Conservation (phyloP, 1,140 invertebrate genomes). For the Drosophila pachea region DNA sequence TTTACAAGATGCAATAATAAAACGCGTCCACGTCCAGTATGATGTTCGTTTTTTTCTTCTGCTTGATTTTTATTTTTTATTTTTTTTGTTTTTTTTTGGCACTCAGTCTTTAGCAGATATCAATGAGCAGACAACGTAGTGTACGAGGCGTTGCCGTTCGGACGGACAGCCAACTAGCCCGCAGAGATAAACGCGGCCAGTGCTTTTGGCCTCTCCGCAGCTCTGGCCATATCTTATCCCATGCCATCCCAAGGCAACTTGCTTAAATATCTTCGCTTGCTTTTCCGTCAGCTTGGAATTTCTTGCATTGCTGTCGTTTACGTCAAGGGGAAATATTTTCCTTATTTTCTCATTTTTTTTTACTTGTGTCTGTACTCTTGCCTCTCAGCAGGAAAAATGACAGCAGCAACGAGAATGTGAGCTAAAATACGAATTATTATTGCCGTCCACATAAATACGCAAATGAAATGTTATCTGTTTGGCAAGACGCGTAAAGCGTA, state of each 20-base stretch:
- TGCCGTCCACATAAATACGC: conserved; percentile 56
- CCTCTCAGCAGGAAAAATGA: conserved; percentile 6
- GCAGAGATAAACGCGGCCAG: conserved; percentile 42
- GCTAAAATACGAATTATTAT: conserved; percentile 21
- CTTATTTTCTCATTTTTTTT: conserved; percentile 26
- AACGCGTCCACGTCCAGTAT: conserved; percentile 48
- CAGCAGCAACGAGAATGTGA: conserved; percentile 17
- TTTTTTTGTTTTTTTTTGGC: conserved; percentile 65
- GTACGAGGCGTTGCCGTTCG: not conserved
- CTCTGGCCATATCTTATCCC: not conserved
- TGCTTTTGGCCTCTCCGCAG: conserved; percentile 4
- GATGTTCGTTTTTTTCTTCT: not conserved
- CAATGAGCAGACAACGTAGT: conserved; percentile 61
- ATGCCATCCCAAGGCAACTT: conserved; percentile 31
- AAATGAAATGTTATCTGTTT: conserved; percentile 58
- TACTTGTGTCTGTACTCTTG: conserved; percentile 3
- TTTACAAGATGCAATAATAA: conserved; percentile 60
- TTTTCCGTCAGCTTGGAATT: conserved; percentile 76
- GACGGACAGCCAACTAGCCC: conserved; percentile 14
- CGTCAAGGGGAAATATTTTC: conserved; percentile 63
- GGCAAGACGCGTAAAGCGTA: conserved; percentile 25
- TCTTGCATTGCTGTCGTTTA: conserved; percentile 60
- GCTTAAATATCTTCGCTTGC: conserved; percentile 69
- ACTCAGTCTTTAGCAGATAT: conserved; percentile 62
- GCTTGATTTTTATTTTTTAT: too few relatives aligned